Base-by-base conservation (phyloP, 2,113 vertebrate species). In the Todiramphus chloris region DNA sequence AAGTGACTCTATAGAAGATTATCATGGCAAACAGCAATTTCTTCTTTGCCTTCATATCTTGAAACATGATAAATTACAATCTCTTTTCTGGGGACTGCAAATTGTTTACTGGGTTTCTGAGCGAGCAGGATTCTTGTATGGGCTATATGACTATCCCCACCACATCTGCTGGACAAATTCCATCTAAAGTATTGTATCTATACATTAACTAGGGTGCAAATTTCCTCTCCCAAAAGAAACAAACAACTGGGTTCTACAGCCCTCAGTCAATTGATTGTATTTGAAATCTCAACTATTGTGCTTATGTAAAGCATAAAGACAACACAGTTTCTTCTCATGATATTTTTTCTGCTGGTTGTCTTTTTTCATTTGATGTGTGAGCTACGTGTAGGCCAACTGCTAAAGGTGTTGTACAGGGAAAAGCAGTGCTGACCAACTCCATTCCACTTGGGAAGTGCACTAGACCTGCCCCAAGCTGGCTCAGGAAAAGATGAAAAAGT, bases 381-480 rank as follows among this genome's bases (percentile, higher is more conserved):
- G 20, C 14, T 72, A 17, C 6, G 6, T 2, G 3, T 39, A 63
- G 44, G 25, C 2, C 43, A 51, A 19, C 31, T 10, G 6, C 46
- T 44, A 70, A 24, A 84, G 41, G 8, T 31, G 35, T 24, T 13
- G 15, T 12, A 9, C 2, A 59, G 30, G 27, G 21, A 46, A 58
- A 25, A 53, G 5, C 35, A 44, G 12, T 10, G 17, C 37, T 67
- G 59, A 41, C 6, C 25, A 62, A 8, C 28, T 41, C n/a, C 8
- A 1, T 20, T 8, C 19, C 0, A 1, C 6, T 9, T 10, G 3
- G 2, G 48, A 31, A 53, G 2, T 10, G 11, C 24, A 5, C 10
- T 16, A 14, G 1, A 56, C 30, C 30, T 43, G 14, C 25, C 21
- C 33, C 2, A 0, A 12, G 6, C 11, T 59, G 18, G 25, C 16